Conservation (phyloP, 2,888 invertebrate species). For the Drosophila infuscata region DNA sequence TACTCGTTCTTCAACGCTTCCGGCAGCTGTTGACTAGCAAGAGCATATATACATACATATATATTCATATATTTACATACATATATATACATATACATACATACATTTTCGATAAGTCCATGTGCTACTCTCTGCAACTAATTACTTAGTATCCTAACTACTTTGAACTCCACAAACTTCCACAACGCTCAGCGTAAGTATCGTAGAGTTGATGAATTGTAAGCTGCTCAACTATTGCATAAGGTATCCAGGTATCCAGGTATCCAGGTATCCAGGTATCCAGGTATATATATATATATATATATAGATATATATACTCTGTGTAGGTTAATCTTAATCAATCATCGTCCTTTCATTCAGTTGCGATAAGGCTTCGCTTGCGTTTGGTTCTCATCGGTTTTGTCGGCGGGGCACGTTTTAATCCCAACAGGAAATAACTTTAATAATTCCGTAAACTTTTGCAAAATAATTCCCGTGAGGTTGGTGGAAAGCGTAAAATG, state of each 20-base stretch:
- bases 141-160: not conserved
- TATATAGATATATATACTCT: slow-evolving; percentile 9
- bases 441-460: not conserved
- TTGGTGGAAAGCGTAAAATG: slow-evolving; percentile 31
- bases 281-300: slow-evolving; percentile 13
- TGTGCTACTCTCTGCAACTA: not conserved
- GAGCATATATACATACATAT: not conserved
- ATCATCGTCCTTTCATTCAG: slow-evolving; percentile 38
- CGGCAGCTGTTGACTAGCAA: slow-evolving; percentile 9
- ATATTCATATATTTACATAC: not conserved
- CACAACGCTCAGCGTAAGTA: slow-evolving; percentile 44
- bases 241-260: not conserved
- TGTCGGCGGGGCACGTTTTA: not conserved
- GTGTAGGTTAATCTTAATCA: not conserved
- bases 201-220: slow-evolving; percentile 49
- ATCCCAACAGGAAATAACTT: not conserved
- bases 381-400: slow-evolving; percentile 16
- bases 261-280: no score
- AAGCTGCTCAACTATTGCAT: slow-evolving; percentile 25
- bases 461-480: slow-evolving; percentile 1
- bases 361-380: slow-evolving; percentile 28
- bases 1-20: slow-evolving; percentile 18
- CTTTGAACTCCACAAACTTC: not conserved
- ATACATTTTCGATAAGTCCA: not conserved
- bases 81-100: not conserved